Conservation (phyloP, 1,140 invertebrate species). For the Venturia canescens region DNA sequence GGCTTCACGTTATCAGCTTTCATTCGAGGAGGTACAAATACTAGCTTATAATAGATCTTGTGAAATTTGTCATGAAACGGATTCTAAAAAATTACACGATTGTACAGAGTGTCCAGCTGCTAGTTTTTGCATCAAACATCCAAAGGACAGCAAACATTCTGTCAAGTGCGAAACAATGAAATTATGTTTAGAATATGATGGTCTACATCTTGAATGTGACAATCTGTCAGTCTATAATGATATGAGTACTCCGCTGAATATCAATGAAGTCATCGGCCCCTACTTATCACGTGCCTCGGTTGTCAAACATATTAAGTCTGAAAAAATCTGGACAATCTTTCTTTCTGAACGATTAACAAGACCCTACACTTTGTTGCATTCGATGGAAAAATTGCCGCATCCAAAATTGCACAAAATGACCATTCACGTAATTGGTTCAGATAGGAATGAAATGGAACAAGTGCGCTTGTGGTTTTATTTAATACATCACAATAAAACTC, state of each 20-base stretch:
- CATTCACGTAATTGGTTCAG: slow-evolving; percentile 35
- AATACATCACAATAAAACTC: slow-evolving; percentile 7
- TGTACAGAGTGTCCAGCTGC: slow-evolving; percentile 24
- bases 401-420: neutral
- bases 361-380: slow-evolving; percentile 30
- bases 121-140: slow-evolving; percentile 37
- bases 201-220: neutral
- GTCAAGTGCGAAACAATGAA: slow-evolving; percentile 11
- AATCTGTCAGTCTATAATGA: neutral
- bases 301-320: neutral
- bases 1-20: too few species aligned
- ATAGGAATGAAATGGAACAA: slow-evolving; percentile 8
- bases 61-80: slow-evolving; percentile 30
- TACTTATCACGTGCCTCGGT: neutral
- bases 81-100: slow-evolving; percentile 3
- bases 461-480: slow-evolving; percentile 12
- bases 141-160: neutral
- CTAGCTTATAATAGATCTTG: slow-evolving; percentile 35
- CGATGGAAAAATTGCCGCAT: slow-evolving; percentile 17
- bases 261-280: neutral
- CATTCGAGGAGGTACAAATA: slow-evolving; percentile 29
- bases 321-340: neutral
- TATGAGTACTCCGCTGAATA: slow-evolving; percentile 12
- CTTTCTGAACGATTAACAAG: slow-evolving; percentile 34
- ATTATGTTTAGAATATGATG: neutral